phyloP scores from a whole-genome alignment of 1,140 invertebrate genomes.

The Anagrus nilaparvatae region DNA sequence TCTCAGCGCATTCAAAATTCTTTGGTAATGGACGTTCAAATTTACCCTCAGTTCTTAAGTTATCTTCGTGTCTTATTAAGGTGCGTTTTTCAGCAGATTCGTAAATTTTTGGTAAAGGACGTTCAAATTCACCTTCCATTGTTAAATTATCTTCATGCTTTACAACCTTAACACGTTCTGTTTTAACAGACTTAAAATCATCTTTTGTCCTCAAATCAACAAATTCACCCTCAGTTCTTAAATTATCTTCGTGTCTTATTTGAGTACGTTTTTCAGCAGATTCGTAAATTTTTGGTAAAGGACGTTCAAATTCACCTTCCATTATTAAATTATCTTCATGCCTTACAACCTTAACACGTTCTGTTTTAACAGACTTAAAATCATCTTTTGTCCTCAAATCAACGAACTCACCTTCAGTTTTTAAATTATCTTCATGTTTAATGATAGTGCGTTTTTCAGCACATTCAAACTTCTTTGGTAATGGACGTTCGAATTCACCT shows the following conservation, averaged over 20 bases:
- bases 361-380: slow-evolving; percentile 43
- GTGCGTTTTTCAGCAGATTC: slow-evolving; percentile 41
- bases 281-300: slow-evolving; percentile 18
- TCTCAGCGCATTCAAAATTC: slow-evolving; percentile 43
- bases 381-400: slow-evolving; percentile 45
- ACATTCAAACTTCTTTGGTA: slow-evolving; percentile 38
- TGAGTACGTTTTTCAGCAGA: slow-evolving; percentile 25
- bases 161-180: slow-evolving; percentile 39
- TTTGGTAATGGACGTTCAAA: slow-evolving; percentile 35
- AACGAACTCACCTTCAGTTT: slow-evolving; percentile 43
- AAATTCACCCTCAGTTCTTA: slow-evolving; percentile 49
- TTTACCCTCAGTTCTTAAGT: slow-evolving; percentile 48
- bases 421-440: slow-evolving; percentile 42
- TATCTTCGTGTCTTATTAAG: slow-evolving; percentile 45
- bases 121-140: slow-evolving; percentile 48
- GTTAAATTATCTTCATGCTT: slow-evolving; percentile 39
- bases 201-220: slow-evolving; percentile 17
- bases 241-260: slow-evolving; percentile 40
- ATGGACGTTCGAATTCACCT: slow-evolving; percentile 39
- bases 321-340: slow-evolving; percentile 11
- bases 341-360: slow-evolving; percentile 3
- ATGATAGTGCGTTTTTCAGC: slow-evolving; percentile 36
- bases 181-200: slow-evolving; percentile 39
- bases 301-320: slow-evolving; percentile 37
- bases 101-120: slow-evolving; percentile 36